Conservation (phyloP, 2,888 invertebrate species). For the Bellardia bayeri region DNA sequence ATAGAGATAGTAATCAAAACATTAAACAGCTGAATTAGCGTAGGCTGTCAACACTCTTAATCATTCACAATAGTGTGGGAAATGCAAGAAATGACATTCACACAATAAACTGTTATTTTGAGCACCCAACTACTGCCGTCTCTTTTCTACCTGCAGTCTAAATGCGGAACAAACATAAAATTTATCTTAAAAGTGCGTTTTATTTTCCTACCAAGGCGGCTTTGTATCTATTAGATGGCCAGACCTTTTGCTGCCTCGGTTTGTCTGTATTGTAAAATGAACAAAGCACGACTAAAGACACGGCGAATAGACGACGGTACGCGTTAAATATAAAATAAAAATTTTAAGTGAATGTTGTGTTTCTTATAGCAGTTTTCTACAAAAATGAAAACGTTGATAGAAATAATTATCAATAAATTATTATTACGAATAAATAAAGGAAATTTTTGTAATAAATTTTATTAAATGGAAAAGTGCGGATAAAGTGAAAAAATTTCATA, state of each 20-base stretch:
- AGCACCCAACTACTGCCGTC: slow-evolving; percentile 25
- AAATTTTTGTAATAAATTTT: background rate
- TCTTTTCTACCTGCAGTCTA: slow-evolving; percentile 25
- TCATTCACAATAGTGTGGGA: slow-evolving; percentile 67
- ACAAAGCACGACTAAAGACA: slow-evolving; percentile 72
- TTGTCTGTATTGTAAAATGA: slow-evolving; percentile 72
- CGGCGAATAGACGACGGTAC: slow-evolving; percentile 64
- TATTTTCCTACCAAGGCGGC: slow-evolving; percentile 63
- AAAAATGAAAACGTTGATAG: background rate
- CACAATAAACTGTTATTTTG: slow-evolving; percentile 37
- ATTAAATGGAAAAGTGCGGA: background rate
- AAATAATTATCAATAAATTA: background rate
- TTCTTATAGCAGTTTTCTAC: slow-evolving; percentile 6
- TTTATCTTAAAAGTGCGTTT: slow-evolving; percentile 69
- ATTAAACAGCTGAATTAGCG: slow-evolving; percentile 58
- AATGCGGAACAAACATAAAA: slow-evolving; percentile 15
- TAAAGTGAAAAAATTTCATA: slow-evolving; percentile 54
- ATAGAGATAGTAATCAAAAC: slow-evolving; percentile 41
- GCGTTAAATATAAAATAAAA: slow-evolving; percentile 45
- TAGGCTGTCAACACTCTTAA: background rate
- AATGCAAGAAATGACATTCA: slow-evolving; percentile 58
- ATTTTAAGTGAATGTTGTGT: slow-evolving; percentile 40
- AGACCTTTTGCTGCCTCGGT: slow-evolving; percentile 60
- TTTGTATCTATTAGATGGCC: slow-evolving; percentile 68
- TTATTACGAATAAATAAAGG: background rate